These are phyloP conservation scores for Drosophila bocki DNA, from an alignment of 1,140 invertebrate species.

Conservation along the genomic window DNA sequence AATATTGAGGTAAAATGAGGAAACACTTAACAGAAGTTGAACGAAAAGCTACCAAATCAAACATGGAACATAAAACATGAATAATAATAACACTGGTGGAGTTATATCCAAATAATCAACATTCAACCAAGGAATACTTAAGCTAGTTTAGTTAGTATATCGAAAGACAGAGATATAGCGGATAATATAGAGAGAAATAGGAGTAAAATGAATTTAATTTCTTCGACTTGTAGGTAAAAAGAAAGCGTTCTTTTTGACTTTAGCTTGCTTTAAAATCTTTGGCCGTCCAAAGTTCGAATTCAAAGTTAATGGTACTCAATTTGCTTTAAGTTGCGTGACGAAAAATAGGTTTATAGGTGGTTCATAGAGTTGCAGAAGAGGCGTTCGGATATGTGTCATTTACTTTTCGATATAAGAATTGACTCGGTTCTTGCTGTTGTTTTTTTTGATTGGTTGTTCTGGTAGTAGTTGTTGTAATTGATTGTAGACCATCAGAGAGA, in stretches of 20 bases:
- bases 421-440: constrained; percentile 45
- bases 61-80: constrained; percentile 56
- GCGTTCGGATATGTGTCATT: constrained; percentile 60
- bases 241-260: constrained; percentile 64
- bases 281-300: constrained; percentile 47
- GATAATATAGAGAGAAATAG: constrained; percentile 50
- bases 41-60: constrained; percentile 44
- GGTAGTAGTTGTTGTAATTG: constrained; percentile 39
- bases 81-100: constrained; percentile 38
- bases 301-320: constrained; percentile 40
- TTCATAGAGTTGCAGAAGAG: constrained; percentile 39
- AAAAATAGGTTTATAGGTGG: constrained; percentile 38
- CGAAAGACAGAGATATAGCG: constrained; percentile 64
- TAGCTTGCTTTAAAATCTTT: constrained; percentile 49
- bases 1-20: constrained; percentile 19
- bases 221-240: constrained; percentile 42
- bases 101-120: constrained; percentile 48
- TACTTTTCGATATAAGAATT: constrained; percentile 9
- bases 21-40: constrained; percentile 31
- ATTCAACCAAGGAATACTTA: constrained; percentile 56
- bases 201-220: constrained; percentile 63
- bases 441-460: constrained; percentile 33
- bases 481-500: constrained; percentile 64
- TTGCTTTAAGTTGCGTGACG: constrained; percentile 61
- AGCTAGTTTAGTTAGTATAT: constrained; percentile 72